Conservation (phyloP, 2,888 invertebrate species). For the Dysmachus trigonus region DNA sequence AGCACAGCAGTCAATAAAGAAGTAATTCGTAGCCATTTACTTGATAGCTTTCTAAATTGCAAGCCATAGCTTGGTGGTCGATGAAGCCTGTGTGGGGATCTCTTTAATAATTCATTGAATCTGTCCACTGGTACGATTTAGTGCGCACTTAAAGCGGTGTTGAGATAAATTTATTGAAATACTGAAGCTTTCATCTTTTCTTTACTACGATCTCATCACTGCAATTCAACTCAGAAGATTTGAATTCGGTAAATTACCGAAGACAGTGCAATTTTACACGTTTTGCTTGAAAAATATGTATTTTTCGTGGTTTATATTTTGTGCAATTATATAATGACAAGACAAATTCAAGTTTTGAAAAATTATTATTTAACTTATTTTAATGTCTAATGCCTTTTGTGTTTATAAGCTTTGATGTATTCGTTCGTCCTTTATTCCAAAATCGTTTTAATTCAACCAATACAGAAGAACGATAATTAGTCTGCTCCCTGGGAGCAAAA, state of each 20-base stretch:
- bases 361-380: too few relatives aligned
- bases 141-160: slow-evolving; percentile 19
- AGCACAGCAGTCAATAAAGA: slow-evolving; percentile 51
- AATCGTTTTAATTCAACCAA: not conserved
- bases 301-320: not conserved
- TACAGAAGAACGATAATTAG: not conserved
- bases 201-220: not conserved
- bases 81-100: slow-evolving; percentile 9
- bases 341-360: too few relatives aligned
- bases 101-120: slow-evolving; percentile 41
- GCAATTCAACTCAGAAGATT: not conserved
- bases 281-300: not conserved
- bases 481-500: not conserved
- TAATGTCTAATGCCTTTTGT: too few relatives aligned
- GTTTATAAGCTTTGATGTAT: not conserved
- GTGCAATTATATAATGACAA: too few relatives aligned
- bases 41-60: slow-evolving; percentile 51
- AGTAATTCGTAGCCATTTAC: slow-evolving; percentile 53
- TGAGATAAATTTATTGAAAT: slow-evolving; percentile 27
- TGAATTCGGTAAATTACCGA: not conserved
- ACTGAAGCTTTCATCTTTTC: slow-evolving; percentile 1
- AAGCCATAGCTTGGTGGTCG: slow-evolving; percentile 43
- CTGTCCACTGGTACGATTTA: slow-evolving; percentile 28
- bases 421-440: not conserved
- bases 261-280: not conserved